phyloP scores from a whole-genome alignment of 2,113 vertebrate genomes.

The Xerus inauris region DNA sequence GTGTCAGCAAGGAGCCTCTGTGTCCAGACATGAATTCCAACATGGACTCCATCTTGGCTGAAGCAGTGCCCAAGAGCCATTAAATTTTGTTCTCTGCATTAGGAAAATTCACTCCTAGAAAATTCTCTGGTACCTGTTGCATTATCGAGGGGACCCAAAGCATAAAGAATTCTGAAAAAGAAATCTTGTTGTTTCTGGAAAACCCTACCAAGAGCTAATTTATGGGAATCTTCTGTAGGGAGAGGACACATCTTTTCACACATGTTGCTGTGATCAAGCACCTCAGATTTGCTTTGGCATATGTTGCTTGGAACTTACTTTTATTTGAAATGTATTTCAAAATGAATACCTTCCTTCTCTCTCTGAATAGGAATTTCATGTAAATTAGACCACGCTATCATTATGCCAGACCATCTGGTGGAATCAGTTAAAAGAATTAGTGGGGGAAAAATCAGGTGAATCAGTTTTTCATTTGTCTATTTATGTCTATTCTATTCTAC shows the following conservation, averaged over 20 bases:
- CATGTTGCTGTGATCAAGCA: accelerated
- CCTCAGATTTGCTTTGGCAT: not conserved
- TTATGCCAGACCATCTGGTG: conserved; percentile 44
- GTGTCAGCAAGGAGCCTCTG: not conserved
- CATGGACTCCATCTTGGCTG: not conserved
- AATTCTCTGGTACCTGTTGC: not conserved
- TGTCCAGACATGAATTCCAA: not conserved
- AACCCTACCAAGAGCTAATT: not conserved
- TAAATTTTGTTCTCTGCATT: not conserved
- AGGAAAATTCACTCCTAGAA: not conserved
- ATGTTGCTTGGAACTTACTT: not conserved
- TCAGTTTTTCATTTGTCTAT: not conserved
- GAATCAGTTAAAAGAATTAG: conserved; percentile 9
- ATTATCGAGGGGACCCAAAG: not conserved
- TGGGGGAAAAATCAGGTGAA: not conserved
- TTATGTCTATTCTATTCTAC: not conserved
- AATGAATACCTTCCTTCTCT: conserved; percentile 30
- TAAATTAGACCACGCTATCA: conserved; percentile 3
- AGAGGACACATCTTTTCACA: not conserved
- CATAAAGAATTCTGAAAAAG: not conserved
- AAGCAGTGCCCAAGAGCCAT: accelerated
- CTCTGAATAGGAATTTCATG: not conserved
- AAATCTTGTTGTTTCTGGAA: not conserved
- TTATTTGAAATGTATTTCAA: conserved; percentile 13
- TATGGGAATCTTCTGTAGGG: not conserved